These are phyloP conservation scores for Gavia stellata DNA, from an alignment of 2,113 vertebrate genomes.

Conservation along the genomic window DNA sequence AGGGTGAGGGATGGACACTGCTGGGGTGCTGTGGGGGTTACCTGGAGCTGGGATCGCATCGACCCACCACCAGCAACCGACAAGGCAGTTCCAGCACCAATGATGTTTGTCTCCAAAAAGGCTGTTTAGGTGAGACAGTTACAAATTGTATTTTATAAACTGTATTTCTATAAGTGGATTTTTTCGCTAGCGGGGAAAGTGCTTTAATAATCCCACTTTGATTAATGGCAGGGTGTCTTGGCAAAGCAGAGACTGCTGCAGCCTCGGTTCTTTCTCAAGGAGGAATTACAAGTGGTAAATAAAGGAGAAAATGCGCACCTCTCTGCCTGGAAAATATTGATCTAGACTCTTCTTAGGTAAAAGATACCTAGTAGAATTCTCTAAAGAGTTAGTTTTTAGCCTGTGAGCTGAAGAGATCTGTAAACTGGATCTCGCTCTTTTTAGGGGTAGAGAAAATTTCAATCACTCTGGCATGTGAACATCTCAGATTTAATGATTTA, in stretches of 20 bases:
- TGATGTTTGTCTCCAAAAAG: constrained; percentile 11
- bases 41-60: neutral
- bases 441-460: neutral
- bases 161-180: constrained; percentile 35
- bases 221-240: constrained; percentile 39
- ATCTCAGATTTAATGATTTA: neutral
- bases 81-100: neutral
- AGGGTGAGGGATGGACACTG: accelerated
- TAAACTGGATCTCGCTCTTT: neutral
- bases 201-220: constrained; percentile 51
- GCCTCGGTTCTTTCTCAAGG: neutral
- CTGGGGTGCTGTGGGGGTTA: neutral
- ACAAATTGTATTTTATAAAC: constrained; percentile 59
- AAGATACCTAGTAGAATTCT: neutral
- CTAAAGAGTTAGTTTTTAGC: neutral
- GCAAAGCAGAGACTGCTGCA: neutral
- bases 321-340: constrained; percentile 23
- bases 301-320: neutral
- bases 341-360: neutral
- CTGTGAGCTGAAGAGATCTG: neutral
- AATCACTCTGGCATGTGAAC: neutral
- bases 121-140: constrained; percentile 26
- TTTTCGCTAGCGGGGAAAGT: neutral
- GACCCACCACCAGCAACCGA: accelerated
- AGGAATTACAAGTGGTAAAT: constrained; percentile 30